Percentiles rank a stretch among this genome's conserved stretches.
Conservation (phyloP, 2,797 vertebrate species). For the Uromys caudimaculatus region DNA sequence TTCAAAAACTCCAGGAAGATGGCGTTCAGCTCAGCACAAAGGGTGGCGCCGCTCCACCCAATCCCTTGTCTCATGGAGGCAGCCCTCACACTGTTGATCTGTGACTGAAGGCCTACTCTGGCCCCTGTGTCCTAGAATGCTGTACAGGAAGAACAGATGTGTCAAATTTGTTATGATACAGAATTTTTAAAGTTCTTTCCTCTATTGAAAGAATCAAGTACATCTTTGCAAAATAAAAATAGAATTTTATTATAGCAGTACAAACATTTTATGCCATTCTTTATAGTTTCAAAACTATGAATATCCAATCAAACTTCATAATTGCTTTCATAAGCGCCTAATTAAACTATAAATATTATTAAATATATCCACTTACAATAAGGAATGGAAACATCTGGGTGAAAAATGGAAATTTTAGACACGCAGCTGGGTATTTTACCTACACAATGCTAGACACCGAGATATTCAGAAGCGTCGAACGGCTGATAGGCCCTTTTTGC, state of each 20-base stretch:
- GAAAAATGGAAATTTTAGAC: constrained; percentile 80
- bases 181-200: constrained; percentile 77
- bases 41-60: not conserved
- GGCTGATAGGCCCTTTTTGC: constrained; percentile 68
- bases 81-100: not conserved
- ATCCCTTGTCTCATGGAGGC: not conserved
- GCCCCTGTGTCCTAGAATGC: constrained; percentile 40
- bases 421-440: constrained; percentile 83
- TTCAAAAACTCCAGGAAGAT: constrained; percentile 16
- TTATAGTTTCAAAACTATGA: constrained; percentile 83
- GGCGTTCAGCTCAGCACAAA: not conserved
- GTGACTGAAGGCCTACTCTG: constrained; percentile 31
- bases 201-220: constrained; percentile 83
- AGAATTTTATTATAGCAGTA: constrained; percentile 83
- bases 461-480: constrained; percentile 78
- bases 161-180: constrained; percentile 79
- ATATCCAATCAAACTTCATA: constrained; percentile 84
- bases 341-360: constrained; percentile 86
- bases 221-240: constrained; percentile 84
- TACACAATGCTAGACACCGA: constrained; percentile 81
- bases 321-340: constrained; percentile 82
- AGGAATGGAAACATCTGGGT: constrained; percentile 82
- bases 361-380: constrained; percentile 81
- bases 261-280: constrained; percentile 82
- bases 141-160: constrained; percentile 76